Evolutionary conservation across 2,888 invertebrate species (phyloP).

Genomic region (Aleiodes leptofemur): DNA sequence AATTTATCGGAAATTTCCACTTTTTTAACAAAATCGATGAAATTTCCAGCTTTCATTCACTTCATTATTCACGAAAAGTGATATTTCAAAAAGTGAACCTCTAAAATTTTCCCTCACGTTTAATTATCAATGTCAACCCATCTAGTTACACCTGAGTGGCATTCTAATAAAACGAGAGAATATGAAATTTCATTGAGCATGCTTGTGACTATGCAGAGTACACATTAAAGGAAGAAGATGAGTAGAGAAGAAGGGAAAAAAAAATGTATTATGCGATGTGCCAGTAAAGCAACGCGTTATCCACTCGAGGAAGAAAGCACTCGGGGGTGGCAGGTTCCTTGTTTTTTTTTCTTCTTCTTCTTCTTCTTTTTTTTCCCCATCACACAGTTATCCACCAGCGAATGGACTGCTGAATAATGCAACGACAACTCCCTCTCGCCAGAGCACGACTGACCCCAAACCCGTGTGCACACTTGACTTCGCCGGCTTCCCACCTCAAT

Average conservation of each 20-base stretch:
- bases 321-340: slow-evolving; percentile 1
- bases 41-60: background rate
- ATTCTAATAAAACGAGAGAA: slow-evolving; percentile 36
- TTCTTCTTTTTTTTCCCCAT: background rate
- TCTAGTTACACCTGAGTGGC: slow-evolving; percentile 32
- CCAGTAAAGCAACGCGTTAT: slow-evolving; percentile 57
- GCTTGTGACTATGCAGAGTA: slow-evolving; percentile 15
- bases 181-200: slow-evolving; percentile 44
- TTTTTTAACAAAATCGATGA: no score
- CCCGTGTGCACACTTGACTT: slow-evolving; percentile 25
- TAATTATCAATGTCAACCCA: slow-evolving; percentile 8
- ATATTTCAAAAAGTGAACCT: slow-evolving; percentile 14
- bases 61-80: slow-evolving; percentile 22
- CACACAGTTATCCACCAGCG: slow-evolving; percentile 48
- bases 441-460: slow-evolving; percentile 37
- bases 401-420: slow-evolving; percentile 69
- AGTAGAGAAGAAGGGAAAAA: slow-evolving; percentile 10
- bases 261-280: slow-evolving; percentile 54
- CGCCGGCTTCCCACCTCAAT: slow-evolving; percentile 28
- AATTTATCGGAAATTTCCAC: no score
- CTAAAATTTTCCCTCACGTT: slow-evolving; percentile 4
- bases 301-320: slow-evolving; percentile 40
- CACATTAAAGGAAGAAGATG: slow-evolving; percentile 10
- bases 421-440: slow-evolving; percentile 52
- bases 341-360: background rate